A percentile compares a stretch with the other conserved stretches of the same genome.
Evolutionary conservation across 2,113 vertebrate species (phyloP).

Genomic region (Pontoporia blainvillei): DNA sequence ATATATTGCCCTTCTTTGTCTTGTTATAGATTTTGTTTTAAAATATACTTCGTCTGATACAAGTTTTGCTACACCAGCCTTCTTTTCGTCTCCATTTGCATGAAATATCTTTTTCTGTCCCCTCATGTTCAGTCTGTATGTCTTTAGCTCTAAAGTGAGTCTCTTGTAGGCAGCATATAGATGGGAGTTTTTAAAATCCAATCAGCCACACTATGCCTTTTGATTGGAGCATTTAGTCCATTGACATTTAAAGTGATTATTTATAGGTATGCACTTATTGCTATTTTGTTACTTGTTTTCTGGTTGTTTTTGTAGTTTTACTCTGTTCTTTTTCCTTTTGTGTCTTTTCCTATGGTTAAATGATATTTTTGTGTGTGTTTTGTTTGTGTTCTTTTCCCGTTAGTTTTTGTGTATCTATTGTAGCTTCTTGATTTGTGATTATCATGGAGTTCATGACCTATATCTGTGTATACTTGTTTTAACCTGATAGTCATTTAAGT

Average conservation of each 20-base stretch:
- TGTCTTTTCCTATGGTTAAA: neutral
- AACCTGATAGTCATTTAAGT: neutral
- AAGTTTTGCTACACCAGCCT: neutral
- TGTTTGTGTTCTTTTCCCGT: neutral
- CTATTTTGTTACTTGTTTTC: neutral
- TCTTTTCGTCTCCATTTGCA: neutral
- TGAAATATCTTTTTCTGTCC: no score
- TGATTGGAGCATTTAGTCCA: no score
- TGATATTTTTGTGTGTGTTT: neutral
- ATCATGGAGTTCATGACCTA: neutral
- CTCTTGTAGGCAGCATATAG: no score
- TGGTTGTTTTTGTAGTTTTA: neutral
- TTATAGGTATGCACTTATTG: neutral
- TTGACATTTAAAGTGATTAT: neutral
- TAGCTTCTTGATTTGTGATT: neutral
- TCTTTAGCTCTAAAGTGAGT: no score
- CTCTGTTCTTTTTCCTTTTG: neutral
- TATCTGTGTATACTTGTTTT: neutral
- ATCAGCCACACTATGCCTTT: no score
- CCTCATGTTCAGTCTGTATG: no score
- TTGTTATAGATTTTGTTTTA: neutral
- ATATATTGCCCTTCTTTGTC: neutral
- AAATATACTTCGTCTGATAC: neutral
- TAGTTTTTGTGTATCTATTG: neutral
- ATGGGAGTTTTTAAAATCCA: no score